phyloP scores from a whole-genome alignment of 64 coral and sea anemone species.

The Anthopleura sola region DNA sequence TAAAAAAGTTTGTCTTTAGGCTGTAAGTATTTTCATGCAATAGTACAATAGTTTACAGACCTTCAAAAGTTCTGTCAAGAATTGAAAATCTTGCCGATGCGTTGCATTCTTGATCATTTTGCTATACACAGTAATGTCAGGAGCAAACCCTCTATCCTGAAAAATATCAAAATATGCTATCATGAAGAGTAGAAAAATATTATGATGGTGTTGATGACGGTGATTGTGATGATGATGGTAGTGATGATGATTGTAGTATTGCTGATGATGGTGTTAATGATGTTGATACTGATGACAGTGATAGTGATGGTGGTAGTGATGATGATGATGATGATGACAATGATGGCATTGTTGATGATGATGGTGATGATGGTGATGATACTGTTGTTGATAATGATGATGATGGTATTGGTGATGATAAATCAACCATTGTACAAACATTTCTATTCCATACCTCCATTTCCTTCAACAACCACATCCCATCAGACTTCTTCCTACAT shows the following conservation, averaged over 20 bases:
- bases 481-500: conserved; percentile 39
- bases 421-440: neutral
- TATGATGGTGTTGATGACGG: neutral
- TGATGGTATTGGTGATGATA: neutral
- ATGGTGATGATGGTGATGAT: no score
- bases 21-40: neutral
- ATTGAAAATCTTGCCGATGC: conserved; percentile 35
- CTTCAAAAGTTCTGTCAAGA: conserved; percentile 65
- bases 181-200: neutral
- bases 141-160: conserved; percentile 40
- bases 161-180: neutral
- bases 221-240: neutral
- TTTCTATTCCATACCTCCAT: conserved; percentile 31
- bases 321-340: no score
- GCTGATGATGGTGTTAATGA: no score
- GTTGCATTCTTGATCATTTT: conserved; percentile 52
- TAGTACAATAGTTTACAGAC: conserved; percentile 14
- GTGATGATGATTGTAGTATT: no score
- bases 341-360: no score
- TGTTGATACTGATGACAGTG: no score
- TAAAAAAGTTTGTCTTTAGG: no score
- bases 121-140: conserved; percentile 43
- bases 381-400: no score
- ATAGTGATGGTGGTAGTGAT: no score
- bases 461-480: conserved; percentile 52